These are phyloP conservation scores for Caenorhabditis afra DNA, from an alignment of 2,888 invertebrate genomes.

Conservation along the genomic window DNA sequence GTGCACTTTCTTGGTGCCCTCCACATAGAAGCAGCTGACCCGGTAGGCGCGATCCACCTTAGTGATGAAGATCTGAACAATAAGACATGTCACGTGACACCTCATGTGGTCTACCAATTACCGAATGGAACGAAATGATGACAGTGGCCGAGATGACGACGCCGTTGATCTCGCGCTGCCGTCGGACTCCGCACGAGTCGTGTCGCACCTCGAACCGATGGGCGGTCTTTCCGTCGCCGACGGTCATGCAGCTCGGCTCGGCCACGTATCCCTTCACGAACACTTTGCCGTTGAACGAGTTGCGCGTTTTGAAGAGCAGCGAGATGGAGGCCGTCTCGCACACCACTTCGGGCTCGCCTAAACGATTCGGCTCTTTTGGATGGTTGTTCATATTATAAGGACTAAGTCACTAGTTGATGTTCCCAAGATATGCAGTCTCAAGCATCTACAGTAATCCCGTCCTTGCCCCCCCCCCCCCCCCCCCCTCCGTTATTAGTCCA, in stretches of 20 bases:
- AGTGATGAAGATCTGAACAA: constrained; percentile 77
- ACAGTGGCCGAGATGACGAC: constrained; percentile 77
- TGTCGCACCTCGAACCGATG: constrained; percentile 75
- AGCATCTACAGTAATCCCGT: neutral
- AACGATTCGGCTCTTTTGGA: constrained; percentile 8
- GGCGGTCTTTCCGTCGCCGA: constrained; percentile 62
- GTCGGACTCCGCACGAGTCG: constrained; percentile 76
- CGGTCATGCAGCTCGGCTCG: constrained; percentile 62
- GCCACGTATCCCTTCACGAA: constrained; percentile 77
- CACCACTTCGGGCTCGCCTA: constrained; percentile 77
- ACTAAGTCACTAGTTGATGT: no score
- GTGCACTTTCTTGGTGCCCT: constrained; percentile 74
- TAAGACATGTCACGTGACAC: neutral
- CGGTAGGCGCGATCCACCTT: constrained; percentile 79
- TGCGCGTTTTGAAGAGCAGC: constrained; percentile 74
- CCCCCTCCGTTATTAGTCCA: no score
- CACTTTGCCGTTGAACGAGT: constrained; percentile 77
- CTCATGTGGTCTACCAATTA: constrained; percentile 19
- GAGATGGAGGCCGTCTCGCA: constrained; percentile 77
- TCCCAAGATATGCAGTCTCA: no score
- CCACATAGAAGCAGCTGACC: constrained; percentile 78
- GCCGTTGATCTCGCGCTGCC: constrained; percentile 76
- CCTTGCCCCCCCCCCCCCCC: no score
- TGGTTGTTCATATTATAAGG: no score
- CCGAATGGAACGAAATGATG: constrained; percentile 78